phyloP scores from a whole-genome alignment of 2,888 invertebrate species.

The Acanthoscelides obtectus region DNA sequence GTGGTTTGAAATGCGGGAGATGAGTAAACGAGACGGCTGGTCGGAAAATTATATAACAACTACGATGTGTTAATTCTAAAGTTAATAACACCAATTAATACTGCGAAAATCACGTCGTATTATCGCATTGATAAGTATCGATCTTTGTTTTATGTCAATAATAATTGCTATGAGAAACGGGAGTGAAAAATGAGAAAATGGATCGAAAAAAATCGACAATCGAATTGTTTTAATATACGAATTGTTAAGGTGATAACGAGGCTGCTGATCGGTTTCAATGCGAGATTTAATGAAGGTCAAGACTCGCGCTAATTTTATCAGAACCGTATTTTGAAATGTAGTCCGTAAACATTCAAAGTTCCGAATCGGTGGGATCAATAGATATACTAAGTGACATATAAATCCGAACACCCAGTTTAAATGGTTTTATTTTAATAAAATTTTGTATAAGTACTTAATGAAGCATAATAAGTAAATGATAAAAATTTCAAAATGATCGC shows the following conservation, averaged over 20 bases:
- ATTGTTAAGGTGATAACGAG: background rate
- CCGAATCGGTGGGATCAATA: too few relatives aligned
- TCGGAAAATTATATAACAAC: background rate
- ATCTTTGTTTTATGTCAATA: background rate
- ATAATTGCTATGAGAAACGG: background rate
- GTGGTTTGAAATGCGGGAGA: background rate
- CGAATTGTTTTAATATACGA: background rate
- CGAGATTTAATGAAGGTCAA: background rate
- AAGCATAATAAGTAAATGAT: too few relatives aligned
- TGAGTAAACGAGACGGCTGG: background rate
- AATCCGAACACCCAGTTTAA: too few relatives aligned
- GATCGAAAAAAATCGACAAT: background rate
- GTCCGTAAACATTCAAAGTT: too few relatives aligned
- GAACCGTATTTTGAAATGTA: background rate
- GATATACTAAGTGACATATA: too few relatives aligned
- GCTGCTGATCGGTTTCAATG: background rate
- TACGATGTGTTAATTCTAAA: background rate
- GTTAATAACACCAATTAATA: background rate
- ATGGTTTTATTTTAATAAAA: too few relatives aligned
- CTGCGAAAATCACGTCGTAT: background rate
- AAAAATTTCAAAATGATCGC: too few relatives aligned
- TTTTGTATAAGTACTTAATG: too few relatives aligned
- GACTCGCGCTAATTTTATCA: background rate
- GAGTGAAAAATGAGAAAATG: background rate
- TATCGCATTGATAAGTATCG: background rate